Evolutionary conservation across 1,140 invertebrate species (phyloP), one percentile per base, ranked within the genome.

Genomic region (Orussus abietinus): DNA sequence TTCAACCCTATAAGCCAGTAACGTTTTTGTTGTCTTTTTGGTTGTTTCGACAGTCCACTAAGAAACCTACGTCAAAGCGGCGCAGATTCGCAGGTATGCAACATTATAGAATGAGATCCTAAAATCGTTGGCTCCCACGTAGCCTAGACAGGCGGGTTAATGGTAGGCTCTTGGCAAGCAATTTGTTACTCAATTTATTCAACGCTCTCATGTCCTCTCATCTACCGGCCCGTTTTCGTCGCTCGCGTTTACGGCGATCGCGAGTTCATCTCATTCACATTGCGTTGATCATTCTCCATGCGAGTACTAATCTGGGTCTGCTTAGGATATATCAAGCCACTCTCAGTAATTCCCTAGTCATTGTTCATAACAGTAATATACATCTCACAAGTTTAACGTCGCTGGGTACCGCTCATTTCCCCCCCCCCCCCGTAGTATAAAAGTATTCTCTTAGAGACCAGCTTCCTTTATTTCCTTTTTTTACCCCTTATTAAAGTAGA

Each of bases 71-170:
- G 62, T 60, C 55, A 64, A 69, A 69, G 58, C 55, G 62, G 55
- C 57, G 65, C 57, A 64, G 59, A 64, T 60, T 70, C 54, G 57
- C 67, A 70, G 67, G 67, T 70, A 70, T 57, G 65, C 56, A 57
- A 62, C 10, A 47, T 53, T 35, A 57, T 50, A 53, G 53, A 53
- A 56, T 51, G 59, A 53, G 48, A 64, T 59, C 58, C 45, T 57
- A 50, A 40, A 50, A 51, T 40, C 33, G 28, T 39, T 43, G 45
- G 39, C 30, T 45, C 38, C 46, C 45, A n/a, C n/a, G n/a, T n/a
- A n/a, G n/a, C n/a, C n/a, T n/a, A n/a, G n/a, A n/a, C n/a, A n/a
- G n/a, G 11, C 18, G 31, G 17, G 25, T 31, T 11, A 21, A 34
- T 42, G 33, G 35, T 32, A 5, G 38, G 14, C 34, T 38, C 11